Evolutionary conservation across 2,888 invertebrate genomes (phyloP), one percentile per base, ranked within the genome.

Genomic region (Phanerotoma sp.): DNA sequence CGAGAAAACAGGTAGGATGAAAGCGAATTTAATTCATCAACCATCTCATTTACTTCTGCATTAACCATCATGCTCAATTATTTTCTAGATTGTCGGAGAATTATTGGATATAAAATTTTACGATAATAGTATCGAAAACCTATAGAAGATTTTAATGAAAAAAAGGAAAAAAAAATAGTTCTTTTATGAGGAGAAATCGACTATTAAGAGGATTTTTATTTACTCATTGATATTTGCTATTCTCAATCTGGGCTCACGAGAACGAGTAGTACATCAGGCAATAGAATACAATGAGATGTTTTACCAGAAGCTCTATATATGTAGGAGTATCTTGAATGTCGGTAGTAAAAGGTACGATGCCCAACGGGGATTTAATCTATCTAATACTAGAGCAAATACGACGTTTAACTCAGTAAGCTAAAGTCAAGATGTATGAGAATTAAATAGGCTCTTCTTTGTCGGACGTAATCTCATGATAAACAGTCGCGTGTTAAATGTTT

Each of bases 341-440:
- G 5, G 28, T 16, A 25, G 38, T 15, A 20, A 11, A 40, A 18
- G 25, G 15, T n/a, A 20, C 18, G 28, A 40, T 22, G 40, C 47
- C 16, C 41, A 32, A 33, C 42, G 32, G 38, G 53, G 59, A 62
- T 67, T 68, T 71, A 73, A 73, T 73, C 70, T n/a, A n/a, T n/a
- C n/a, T n/a, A n/a, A n/a, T n/a, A n/a, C n/a, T 69, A 62, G 61
- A 64, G 69, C 67, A 71, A 73, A 73, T 69, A 73, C 60, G 62
- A 61, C 66, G 64, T 61, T 70, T 67, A 67, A 71, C 71, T 72
- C 70, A 68, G 42, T 35, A 35, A 18, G 18, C 28, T 7, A 45
- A 28, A 37, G 32, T 25, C 9, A 25, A 25, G 25, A 25, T 7
- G 25, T 38, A 62, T 63, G 65, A 70, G 64, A 69, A 69, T 67